Conservation (phyloP, 1,140 invertebrate genomes). For the Aphelinus certus region DNA sequence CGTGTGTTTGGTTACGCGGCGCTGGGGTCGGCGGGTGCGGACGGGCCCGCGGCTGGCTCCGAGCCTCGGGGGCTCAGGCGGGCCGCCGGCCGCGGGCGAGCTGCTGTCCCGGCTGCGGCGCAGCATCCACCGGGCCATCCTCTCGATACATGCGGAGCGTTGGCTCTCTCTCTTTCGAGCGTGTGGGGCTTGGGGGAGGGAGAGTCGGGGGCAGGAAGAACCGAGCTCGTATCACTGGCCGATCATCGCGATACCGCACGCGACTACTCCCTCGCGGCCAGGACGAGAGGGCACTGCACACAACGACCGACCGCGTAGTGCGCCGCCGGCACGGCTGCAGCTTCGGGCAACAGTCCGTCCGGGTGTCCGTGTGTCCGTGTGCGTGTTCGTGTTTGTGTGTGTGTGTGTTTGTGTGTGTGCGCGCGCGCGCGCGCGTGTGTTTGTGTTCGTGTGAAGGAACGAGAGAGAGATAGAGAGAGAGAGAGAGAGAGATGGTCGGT, state of each 20-base stretch:
- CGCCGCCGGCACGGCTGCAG: constrained; percentile 26
- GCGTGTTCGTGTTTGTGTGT: no score
- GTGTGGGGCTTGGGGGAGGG: no score
- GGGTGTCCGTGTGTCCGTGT: neutral
- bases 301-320: neutral
- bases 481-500: neutral
- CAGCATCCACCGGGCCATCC: neutral
- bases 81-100: neutral
- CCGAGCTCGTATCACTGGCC: no score
- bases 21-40: neutral
- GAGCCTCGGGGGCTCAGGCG: neutral
- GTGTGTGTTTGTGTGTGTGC: no score
- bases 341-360: constrained; percentile 43
- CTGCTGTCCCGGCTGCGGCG: neutral
- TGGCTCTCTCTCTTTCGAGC: neutral
- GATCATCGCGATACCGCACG: no score
- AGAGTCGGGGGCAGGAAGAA: no score
- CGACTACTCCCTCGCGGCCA: no score
- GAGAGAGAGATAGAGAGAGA: neutral
- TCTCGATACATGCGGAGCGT: neutral
- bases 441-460: no score
- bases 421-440: no score
- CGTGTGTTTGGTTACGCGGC: neutral
- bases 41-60: neutral
- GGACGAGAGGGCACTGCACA: no score